Percentiles rank a stretch among this genome's conserved stretches.
These are phyloP conservation scores for Anabas testudineus DNA, from an alignment of 2,797 vertebrate species.

Conservation along the genomic window DNA sequence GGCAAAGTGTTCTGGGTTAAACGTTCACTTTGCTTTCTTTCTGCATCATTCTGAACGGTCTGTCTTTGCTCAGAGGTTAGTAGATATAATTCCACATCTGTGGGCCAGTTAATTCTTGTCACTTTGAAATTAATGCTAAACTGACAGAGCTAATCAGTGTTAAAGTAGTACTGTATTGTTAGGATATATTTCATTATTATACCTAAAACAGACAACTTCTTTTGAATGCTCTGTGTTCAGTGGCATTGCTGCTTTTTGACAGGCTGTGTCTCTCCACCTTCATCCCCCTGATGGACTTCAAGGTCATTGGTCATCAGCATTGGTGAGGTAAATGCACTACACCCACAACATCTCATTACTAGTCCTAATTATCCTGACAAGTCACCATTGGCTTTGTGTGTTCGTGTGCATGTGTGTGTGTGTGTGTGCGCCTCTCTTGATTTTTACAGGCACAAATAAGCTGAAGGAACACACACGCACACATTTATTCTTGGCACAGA, in stretches of 20 bases:
- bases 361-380: slow-evolving; percentile 79
- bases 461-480: slow-evolving; percentile 38
- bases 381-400: slow-evolving; percentile 59
- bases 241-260: slow-evolving; percentile 13
- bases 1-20: slow-evolving; percentile 64
- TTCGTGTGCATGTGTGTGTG: slow-evolving; percentile 34
- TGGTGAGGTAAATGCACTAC: slow-evolving; percentile 69
- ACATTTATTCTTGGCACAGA: slow-evolving; percentile 70
- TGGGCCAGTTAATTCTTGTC: slow-evolving; percentile 26
- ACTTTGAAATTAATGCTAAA: slow-evolving; percentile 21
- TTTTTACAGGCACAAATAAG: slow-evolving; percentile 62
- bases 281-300: slow-evolving; percentile 67
- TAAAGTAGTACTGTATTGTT: background rate
- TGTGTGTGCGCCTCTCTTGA: slow-evolving; percentile 21
- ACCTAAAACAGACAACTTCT: slow-evolving; percentile 2
- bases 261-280: slow-evolving; percentile 31
- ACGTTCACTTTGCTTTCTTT: slow-evolving; percentile 33
- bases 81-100: slow-evolving; percentile 12
- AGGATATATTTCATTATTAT: slow-evolving; percentile 6
- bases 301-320: slow-evolving; percentile 76
- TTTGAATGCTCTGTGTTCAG: slow-evolving; percentile 14
- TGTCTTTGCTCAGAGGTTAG: slow-evolving; percentile 2
- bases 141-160: slow-evolving; percentile 16
- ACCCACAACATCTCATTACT: slow-evolving; percentile 79
- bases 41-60: background rate